Base-by-base conservation (phyloP, 2,888 invertebrate species). In the Augochlorella aurata region DNA sequence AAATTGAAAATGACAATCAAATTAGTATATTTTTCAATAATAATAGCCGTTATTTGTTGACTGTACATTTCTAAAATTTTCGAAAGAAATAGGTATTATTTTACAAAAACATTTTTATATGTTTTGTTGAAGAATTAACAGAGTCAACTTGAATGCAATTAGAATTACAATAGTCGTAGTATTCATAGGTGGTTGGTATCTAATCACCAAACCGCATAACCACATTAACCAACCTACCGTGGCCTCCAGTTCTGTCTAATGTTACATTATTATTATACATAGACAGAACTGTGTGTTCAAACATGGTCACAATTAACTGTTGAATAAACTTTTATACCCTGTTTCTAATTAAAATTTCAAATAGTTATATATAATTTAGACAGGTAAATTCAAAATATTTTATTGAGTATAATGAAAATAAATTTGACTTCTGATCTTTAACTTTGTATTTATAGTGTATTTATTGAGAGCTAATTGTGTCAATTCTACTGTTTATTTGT, bases 131-230 rank as follows among this genome's bases (percentile, higher is more conserved):
- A 70, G 44, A 21, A 12, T 69, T 47, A 68, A 77, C 47, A 1
- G 18, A 63, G 70, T 77, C 77, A 65, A n/a, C 75, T 66, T 70
- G 9, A 58, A 58, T 52, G 44, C 14, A 74, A 74, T 84, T 74
- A 47, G 45, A 81, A 76, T 79, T 58, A 72, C 83, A 81, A 84
- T 86, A 83, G 84, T 87, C 79, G 61, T 76, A 78, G 77, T 85
- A 74, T 90, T 85, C 69, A 87, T 82, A 86, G 77, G 81, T 74
- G 79, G 77, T 85, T 74, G 73, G 85, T 90, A 91, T 91, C 90
- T 91, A 91, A 91, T 91, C 91, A 88, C 85, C 77, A 87, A 89
- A 90, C 89, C 90, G 83, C 90, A 89, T 89, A 87, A 88, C 88
- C 89, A 85, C 83, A 82, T 78, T 81, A 79, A 81, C 83, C 86